phyloP scores from a whole-genome alignment of 92 coral and sea anemone genomes.

The Plumapathes pennacea region DNA sequence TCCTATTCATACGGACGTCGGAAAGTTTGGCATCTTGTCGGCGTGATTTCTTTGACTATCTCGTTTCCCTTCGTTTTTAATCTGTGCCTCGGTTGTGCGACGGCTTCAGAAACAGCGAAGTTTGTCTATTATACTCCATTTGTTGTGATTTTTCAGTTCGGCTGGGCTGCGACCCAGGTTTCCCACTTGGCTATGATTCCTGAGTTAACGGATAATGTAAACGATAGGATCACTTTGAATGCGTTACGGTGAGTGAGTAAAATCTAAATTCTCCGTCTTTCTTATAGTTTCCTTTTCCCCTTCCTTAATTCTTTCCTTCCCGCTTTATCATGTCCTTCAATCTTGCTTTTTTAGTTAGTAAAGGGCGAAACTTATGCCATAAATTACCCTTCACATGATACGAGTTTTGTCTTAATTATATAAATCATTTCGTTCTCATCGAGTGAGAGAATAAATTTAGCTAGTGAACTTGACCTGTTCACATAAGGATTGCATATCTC shows the following conservation, averaged over 20 bases:
- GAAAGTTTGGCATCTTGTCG: slow-evolving; percentile 92
- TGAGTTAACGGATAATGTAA: slow-evolving; percentile 70
- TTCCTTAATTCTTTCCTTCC: background rate
- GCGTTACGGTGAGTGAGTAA: slow-evolving; percentile 68
- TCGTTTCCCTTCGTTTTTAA: slow-evolving; percentile 91
- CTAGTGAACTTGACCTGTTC: too few species aligned
- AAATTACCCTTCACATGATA: too few species aligned
- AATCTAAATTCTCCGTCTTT: background rate
- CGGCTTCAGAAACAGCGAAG: slow-evolving; percentile 64
- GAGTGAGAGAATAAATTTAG: too few species aligned
- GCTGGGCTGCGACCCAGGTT: slow-evolving; percentile 97
- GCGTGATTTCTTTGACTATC: slow-evolving; percentile 68
- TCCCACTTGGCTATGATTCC: slow-evolving; percentile 94
- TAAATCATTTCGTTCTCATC: too few species aligned
- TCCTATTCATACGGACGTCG: slow-evolving; percentile 74
- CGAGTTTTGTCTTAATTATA: too few species aligned
- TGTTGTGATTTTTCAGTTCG: slow-evolving; percentile 87
- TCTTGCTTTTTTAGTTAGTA: background rate
- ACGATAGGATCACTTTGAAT: slow-evolving; percentile 81
- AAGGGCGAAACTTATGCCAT: too few species aligned
- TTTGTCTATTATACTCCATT: slow-evolving; percentile 84
- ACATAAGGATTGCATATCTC: too few species aligned
- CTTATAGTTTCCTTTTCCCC: background rate
- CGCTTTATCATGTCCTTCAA: background rate
- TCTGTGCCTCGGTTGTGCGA: slow-evolving; percentile 69